Conservation (phyloP, 2,888 invertebrate genomes). For the Hemaris fuciformis region DNA sequence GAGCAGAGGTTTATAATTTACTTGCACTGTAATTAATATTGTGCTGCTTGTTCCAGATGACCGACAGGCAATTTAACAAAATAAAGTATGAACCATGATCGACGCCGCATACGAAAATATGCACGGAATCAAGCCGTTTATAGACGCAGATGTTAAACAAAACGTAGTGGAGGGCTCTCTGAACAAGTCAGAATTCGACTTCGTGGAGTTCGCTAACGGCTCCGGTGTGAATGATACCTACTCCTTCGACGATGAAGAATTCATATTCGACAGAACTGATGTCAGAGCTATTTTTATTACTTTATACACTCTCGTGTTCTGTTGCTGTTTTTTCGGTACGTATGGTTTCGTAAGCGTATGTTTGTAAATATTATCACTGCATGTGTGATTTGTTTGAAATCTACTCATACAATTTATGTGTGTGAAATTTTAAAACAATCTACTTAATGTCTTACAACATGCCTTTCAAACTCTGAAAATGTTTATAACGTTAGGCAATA, state of each 20-base stretch:
- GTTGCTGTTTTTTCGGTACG: constrained; percentile 92
- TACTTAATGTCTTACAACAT: not conserved
- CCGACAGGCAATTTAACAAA: constrained; percentile 30
- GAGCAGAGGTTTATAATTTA: not conserved
- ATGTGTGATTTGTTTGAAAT: not conserved
- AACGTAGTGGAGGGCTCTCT: constrained; percentile 38
- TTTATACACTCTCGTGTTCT: constrained; percentile 89
- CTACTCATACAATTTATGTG: not conserved
- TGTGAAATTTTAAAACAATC: not conserved
- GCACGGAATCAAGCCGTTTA: constrained; percentile 49
- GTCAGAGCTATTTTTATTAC: constrained; percentile 88
- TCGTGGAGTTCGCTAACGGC: constrained; percentile 30
- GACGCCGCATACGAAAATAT: constrained; percentile 43
- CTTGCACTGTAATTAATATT: not conserved
- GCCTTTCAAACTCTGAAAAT: not conserved
- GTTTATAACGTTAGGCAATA: too few species aligned
- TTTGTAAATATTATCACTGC: not conserved
- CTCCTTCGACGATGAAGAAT: constrained; percentile 78
- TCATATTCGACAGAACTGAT: constrained; percentile 88
- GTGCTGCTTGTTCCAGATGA: constrained; percentile 50
- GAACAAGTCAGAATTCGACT: constrained; percentile 37
- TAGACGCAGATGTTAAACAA: constrained; percentile 46
- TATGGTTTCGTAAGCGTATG: not conserved
- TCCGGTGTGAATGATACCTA: constrained; percentile 51
- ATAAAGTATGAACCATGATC: constrained; percentile 37